phyloP scores from a whole-genome alignment of 2,113 vertebrate species.

The Sander lucioperca region DNA sequence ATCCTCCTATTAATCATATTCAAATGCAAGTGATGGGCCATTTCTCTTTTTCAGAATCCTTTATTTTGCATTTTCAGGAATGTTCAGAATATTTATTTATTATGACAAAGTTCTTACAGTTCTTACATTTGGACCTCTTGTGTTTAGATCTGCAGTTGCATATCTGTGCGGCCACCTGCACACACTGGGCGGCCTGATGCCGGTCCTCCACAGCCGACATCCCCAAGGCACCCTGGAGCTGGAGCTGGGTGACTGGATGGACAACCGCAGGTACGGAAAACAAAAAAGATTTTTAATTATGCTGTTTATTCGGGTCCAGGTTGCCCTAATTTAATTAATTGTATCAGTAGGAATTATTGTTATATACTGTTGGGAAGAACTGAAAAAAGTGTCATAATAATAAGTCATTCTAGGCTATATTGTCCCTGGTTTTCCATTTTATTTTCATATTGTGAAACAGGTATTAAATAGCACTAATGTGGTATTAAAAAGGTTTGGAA shows the following conservation, averaged over 20 bases:
- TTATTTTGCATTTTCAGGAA: neutral
- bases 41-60: neutral
- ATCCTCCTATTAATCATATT: neutral
- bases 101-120: no score
- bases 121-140: neutral
- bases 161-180: constrained; percentile 98
- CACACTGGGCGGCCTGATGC: constrained; percentile 93
- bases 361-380: neutral
- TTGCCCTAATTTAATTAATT: neutral
- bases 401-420: neutral
- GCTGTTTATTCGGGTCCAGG: no score
- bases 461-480: neutral
- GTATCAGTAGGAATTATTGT: neutral
- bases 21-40: neutral
- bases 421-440: neutral
- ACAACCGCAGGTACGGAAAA: constrained; percentile 88
- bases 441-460: neutral
- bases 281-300: neutral
- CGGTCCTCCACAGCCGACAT: constrained; percentile 92
- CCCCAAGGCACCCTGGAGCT: constrained; percentile 92
- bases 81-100: neutral
- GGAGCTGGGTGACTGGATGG: constrained; percentile 97
- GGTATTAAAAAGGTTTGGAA: neutral
- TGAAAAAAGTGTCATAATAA: neutral
- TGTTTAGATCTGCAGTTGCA: constrained; percentile 89